Evolutionary conservation across 2,888 invertebrate genomes (phyloP), one percentile per base, ranked within the genome.

Genomic region (Diachrysia chrysitis): DNA sequence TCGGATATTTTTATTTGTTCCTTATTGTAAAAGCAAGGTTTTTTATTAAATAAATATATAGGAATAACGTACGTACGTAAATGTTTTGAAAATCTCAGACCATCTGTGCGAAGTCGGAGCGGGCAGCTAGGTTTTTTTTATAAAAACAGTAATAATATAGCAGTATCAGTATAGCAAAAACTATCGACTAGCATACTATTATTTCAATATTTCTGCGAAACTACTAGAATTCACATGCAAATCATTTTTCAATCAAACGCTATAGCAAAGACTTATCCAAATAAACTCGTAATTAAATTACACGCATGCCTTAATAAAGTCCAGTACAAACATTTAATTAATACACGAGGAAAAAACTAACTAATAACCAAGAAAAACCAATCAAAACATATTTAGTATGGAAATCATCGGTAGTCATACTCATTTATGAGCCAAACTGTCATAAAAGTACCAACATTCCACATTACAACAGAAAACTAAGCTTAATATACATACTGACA

Each of bases 371-470:
- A 57, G 12, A 53, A 55, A 21, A 9, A 54, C 61, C 54, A 56
- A 57, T 68, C 54, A 66, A 66, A 76, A 67, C 55, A 63, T 73
- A 73, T 78, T 78, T 67, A 71, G 51, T 71, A 79, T 78, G 65
- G 42, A 78, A 66, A 71, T 81, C 61, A 70, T 64, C 51, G 59
- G 71, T 56, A 58, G 68, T 23, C 62, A 57, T 69, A 73, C 58
- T 55, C 79, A 65, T 82, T 82, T 77, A 81, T 53, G 80, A 77
- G 54, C 48, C 57, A 25, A 66, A 4, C 46, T 10, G 56, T 79
- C 78, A 75, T 82, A 79, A 82, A 82, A 54, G 72, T 65, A 69
- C 70, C 62, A 71, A 64, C 77, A 82, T 68, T 71, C 71, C 76
- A 35, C 62, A 67, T 69, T 79, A 72, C 65, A 63, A 73, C 66